Percentiles rank a stretch among this genome's conserved stretches.
Evolutionary conservation across 2,113 vertebrate genomes (phyloP).

Genomic region (Myotis brandtii): DNA sequence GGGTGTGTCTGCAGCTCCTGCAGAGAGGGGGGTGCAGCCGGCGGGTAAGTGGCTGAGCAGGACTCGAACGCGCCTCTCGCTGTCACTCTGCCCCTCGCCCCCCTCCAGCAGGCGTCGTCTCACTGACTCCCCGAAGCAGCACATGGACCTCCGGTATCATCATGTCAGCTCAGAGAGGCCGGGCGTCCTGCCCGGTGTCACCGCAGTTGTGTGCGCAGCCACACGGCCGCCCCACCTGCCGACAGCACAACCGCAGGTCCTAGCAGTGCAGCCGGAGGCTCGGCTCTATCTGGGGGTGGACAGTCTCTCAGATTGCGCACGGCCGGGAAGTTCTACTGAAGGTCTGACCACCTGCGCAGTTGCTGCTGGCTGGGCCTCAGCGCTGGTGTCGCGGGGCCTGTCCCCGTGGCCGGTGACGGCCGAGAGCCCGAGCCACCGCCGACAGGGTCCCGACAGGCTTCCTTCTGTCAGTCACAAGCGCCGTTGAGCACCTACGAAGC

Average conservation of each 20-base stretch:
- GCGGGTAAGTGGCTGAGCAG: not conserved
- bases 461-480: not conserved
- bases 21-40: not conserved
- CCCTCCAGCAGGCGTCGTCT: not conserved
- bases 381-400: not conserved
- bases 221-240: rapidly evolving
- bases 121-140: not conserved
- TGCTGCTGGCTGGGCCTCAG: not conserved
- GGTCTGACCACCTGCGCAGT: not conserved
- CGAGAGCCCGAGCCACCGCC: not conserved
- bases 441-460: not conserved
- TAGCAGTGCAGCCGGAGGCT: not conserved
- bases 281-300: not conserved
- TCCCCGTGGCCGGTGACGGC: not conserved
- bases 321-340: conserved; percentile 13
- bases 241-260: too few species aligned
- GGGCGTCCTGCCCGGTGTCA: not conserved
- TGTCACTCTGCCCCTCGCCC: not conserved
- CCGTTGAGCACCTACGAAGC: not conserved
- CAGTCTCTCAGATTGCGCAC: not conserved
- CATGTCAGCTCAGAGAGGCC: not conserved
- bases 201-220: not conserved
- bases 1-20: not conserved
- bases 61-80: not conserved
- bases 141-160: rapidly evolving